Percentiles rank a stretch among this genome's conserved stretches.
phyloP scores from a whole-genome alignment of 2,113 vertebrate species.

The Leptocoma aspasia region DNA sequence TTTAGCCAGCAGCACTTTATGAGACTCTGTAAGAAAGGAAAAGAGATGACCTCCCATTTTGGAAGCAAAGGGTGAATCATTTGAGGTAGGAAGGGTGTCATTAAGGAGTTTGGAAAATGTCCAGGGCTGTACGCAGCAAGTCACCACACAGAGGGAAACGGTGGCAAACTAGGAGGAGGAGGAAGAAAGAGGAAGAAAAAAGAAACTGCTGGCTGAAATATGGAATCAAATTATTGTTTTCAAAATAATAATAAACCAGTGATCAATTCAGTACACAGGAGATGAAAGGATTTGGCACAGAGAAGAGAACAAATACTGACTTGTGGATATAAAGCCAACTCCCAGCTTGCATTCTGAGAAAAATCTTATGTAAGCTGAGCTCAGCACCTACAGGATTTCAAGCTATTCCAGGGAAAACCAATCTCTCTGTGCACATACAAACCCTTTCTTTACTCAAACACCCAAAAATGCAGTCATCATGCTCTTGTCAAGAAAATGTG shows the following conservation, averaged over 20 bases:
- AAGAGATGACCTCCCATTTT: not conserved
- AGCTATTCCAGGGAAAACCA: slow-evolving; percentile 42
- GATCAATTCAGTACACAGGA: not conserved
- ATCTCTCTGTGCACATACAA: slow-evolving; percentile 40
- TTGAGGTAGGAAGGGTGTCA: slow-evolving; percentile 11
- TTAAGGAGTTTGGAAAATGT: not conserved
- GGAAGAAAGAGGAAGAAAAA: not conserved
- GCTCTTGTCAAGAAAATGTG: not conserved
- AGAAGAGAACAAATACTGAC: not conserved
- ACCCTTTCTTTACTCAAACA: slow-evolving; percentile 43
- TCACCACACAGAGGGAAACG: not conserved
- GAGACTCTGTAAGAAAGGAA: not conserved
- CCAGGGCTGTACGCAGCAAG: not conserved
- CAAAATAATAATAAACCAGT: not conserved
- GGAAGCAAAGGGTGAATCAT: slow-evolving; percentile 39
- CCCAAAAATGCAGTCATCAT: slow-evolving; percentile 6
- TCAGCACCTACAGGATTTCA: slow-evolving; percentile 30
- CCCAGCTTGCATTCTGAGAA: slow-evolving; percentile 42
- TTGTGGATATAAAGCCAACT: slow-evolving; percentile 6
- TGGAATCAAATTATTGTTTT: slow-evolving; percentile 10
- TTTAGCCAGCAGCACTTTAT: not conserved
- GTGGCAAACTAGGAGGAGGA: not conserved
- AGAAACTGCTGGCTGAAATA: not conserved
- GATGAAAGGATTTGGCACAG: not conserved
- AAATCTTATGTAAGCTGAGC: slow-evolving; percentile 50